Base-by-base conservation (phyloP, 2,888 invertebrate species). In the Eulithis testata region DNA sequence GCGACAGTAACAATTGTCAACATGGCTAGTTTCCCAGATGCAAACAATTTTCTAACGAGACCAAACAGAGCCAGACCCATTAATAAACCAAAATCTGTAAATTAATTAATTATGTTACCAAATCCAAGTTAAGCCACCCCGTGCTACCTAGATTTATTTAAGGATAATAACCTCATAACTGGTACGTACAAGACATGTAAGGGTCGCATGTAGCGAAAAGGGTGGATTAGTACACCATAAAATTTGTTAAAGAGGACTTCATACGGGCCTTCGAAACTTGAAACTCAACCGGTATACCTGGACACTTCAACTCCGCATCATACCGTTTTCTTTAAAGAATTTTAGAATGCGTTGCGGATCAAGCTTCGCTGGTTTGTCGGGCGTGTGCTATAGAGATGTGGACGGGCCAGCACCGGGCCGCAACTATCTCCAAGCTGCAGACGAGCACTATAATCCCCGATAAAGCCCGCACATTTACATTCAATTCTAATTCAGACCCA, bases 401-500 rank as follows among this genome's bases (percentile, higher is more conserved):
- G 87, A 86, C 82, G 82, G 86, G 76, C 81, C 79, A 78, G 82
- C 80, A 76, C 68, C 70, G 80, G 80, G 77, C 84, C 85, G 79
- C 87, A 92, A 93, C 93, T 93, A 93, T 93, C 93, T 93, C 86
- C 83, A 80, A 82, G 79, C 88, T 83, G 87, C 93, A 93, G 92
- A 89, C 89, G 90, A 89, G 88, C 91, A 93, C 93, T 93, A 93
- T 93, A 93, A 93, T 93, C 93, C 93, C 88, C 90, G 93, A 93
- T 93, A 93, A 93, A 92, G 91, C 93, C 93, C 93, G 93, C 93
- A 93, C 93, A 93, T 93, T 93, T 93, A 93, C 93, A 93, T 93
- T 93, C 92, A 93, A 93, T 93, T 92, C 92, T 91, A 91, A 93
- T 93, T 92, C 84, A 81, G 85, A 82, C 84, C 87, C 89, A 88